A percentile compares a stretch with the other conserved stretches of the same genome.
phyloP scores from a whole-genome alignment of 2,888 invertebrate species.

The Flabesymbios commensalis region DNA sequence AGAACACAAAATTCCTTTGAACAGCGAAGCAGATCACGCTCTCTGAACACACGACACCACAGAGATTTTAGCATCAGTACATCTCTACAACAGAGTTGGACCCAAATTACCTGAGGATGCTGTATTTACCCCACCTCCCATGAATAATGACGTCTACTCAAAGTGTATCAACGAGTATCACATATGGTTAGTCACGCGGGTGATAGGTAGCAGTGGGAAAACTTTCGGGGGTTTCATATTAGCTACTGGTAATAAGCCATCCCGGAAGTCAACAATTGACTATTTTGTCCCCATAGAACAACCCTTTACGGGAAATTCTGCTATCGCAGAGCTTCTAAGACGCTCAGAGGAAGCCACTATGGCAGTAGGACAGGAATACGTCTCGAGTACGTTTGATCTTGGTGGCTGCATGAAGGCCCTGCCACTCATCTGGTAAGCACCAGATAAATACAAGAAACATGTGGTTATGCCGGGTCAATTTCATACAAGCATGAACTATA shows the following conservation, averaged over 20 bases:
- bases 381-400: conserved; percentile 14
- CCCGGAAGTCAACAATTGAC: conserved; percentile 21
- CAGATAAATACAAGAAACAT: conserved; percentile 13
- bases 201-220: conserved; percentile 11
- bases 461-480: conserved; percentile 9
- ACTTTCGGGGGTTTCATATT: conserved; percentile 13
- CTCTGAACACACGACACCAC: too few relatives aligned
- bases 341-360: conserved; percentile 18
- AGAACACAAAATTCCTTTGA: too few relatives aligned
- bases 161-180: background rate
- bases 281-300: conserved; percentile 20
- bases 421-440: conserved; percentile 14
- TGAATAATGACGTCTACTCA: background rate
- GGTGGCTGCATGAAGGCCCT: conserved; percentile 20
- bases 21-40: too few relatives aligned
- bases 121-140: background rate
- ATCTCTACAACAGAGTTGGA: background rate
- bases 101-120: background rate
- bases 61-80: too few relatives aligned
- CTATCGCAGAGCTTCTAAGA: conserved; percentile 15
- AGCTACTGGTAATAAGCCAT: conserved; percentile 9
- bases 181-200: background rate
- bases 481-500: conserved; percentile 23
- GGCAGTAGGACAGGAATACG: conserved; percentile 16
- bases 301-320: conserved; percentile 15